Percentiles rank a stretch among this genome's conserved stretches.
phyloP scores from a whole-genome alignment of 2,888 invertebrate genomes.

The Megaustenia siamemsis region DNA sequence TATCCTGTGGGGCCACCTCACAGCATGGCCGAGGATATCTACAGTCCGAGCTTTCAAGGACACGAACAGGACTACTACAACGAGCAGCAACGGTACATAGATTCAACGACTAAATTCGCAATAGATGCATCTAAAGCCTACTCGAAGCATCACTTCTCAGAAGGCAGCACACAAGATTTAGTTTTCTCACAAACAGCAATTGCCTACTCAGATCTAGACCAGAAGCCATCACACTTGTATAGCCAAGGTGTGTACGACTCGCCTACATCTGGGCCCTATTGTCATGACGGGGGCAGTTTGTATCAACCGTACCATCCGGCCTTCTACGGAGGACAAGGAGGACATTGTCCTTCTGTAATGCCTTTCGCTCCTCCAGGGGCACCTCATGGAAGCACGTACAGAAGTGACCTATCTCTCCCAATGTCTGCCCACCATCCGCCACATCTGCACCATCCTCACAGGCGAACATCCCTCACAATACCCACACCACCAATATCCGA shows the following conservation, averaged over 20 bases:
- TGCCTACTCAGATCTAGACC: slow-evolving; percentile 62
- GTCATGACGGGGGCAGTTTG: slow-evolving; percentile 52
- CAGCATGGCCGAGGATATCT: slow-evolving; percentile 64
- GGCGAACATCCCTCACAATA: slow-evolving; percentile 71
- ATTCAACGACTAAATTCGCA: slow-evolving; percentile 54
- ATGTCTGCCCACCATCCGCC: slow-evolving; percentile 64
- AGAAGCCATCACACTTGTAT: slow-evolving; percentile 63
- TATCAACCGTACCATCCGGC: slow-evolving; percentile 67
- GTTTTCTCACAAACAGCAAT: slow-evolving; percentile 59
- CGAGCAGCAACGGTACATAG: slow-evolving; percentile 62
- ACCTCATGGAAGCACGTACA: slow-evolving; percentile 59
- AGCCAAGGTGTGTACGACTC: slow-evolving; percentile 59
- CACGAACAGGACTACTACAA: slow-evolving; percentile 63
- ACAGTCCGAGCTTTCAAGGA: slow-evolving; percentile 61
- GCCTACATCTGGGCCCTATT: slow-evolving; percentile 59
- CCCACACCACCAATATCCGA: slow-evolving; percentile 72
- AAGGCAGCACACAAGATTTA: slow-evolving; percentile 59
- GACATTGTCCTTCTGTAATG: slow-evolving; percentile 52
- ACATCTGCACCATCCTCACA: slow-evolving; percentile 62
- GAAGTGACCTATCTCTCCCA: slow-evolving; percentile 54
- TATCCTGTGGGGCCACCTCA: slow-evolving; percentile 20
- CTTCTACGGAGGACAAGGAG: slow-evolving; percentile 65
- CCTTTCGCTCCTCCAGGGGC: slow-evolving; percentile 44
- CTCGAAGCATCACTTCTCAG: slow-evolving; percentile 58
- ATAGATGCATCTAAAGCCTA: slow-evolving; percentile 58